A percentile compares a stretch with the other conserved stretches of the same genome.
Conservation (phyloP, 2,113 vertebrate species). For the Siniperca chuatsi region DNA sequence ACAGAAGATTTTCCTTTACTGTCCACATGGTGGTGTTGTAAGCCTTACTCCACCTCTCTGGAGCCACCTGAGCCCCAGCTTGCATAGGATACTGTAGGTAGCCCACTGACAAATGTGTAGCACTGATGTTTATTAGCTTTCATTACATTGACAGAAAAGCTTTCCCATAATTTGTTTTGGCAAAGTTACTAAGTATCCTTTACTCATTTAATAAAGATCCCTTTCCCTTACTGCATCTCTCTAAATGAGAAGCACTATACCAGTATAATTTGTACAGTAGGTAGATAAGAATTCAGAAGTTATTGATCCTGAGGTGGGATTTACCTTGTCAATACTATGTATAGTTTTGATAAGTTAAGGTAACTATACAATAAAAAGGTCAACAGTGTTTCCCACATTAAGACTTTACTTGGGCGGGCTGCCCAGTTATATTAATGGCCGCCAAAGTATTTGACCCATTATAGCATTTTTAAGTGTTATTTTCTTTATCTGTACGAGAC, state of each 20-base stretch:
- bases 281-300: background rate
- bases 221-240: background rate
- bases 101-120: too few species aligned
- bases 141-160: too few species aligned
- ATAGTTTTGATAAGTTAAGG: background rate
- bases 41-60: conserved; percentile 6
- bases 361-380: background rate
- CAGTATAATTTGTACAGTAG: background rate
- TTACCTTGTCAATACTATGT: background rate
- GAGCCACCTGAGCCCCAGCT: background rate
- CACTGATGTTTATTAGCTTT: too few species aligned
- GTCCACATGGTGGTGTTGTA: conserved; percentile 46
- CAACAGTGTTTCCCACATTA: too few species aligned
- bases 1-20: background rate
- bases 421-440: too few species aligned
- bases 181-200: too few species aligned
- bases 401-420: too few species aligned
- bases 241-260: background rate
- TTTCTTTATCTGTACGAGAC: too few species aligned
- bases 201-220: background rate
- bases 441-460: too few species aligned
- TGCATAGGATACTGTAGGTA: background rate
- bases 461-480: too few species aligned
- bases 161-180: too few species aligned
- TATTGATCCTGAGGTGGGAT: background rate